phyloP scores from a whole-genome alignment of 2,888 invertebrate genomes.

The Ochropleura plecta region DNA sequence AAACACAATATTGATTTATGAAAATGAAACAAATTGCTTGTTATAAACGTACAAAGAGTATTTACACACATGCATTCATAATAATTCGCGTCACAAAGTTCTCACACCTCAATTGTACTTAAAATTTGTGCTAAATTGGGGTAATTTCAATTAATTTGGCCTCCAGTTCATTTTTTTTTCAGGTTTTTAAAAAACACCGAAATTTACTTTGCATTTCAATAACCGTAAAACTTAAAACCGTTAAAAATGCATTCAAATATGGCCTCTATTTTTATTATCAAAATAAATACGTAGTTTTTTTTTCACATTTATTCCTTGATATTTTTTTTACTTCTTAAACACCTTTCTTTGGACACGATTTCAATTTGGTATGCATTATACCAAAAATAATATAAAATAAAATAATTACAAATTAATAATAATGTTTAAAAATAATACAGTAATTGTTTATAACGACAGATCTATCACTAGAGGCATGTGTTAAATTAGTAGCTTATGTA shows the following conservation, averaged over 20 bases:
- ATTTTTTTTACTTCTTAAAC: slow-evolving; percentile 72
- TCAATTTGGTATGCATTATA: slow-evolving; percentile 79
- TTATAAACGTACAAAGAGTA: slow-evolving; percentile 63
- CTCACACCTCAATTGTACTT: slow-evolving; percentile 68
- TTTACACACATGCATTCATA: slow-evolving; percentile 65
- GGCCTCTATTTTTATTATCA: slow-evolving; percentile 79
- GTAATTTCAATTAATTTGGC: slow-evolving; percentile 74
- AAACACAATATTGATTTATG: slow-evolving; percentile 21
- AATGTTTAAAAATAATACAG: slow-evolving; percentile 62
- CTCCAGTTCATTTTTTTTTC: slow-evolving; percentile 64
- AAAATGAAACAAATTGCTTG: slow-evolving; percentile 41
- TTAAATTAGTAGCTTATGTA: slow-evolving; percentile 57
- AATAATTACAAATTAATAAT: slow-evolving; percentile 67
- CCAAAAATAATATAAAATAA: slow-evolving; percentile 73
- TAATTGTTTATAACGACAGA: slow-evolving; percentile 67
- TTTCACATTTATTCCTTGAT: slow-evolving; percentile 74
- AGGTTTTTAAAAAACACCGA: slow-evolving; percentile 78
- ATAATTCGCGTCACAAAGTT: slow-evolving; percentile 58
- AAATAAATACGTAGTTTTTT: slow-evolving; percentile 82
- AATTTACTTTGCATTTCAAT: slow-evolving; percentile 61
- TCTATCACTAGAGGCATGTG: slow-evolving; percentile 70
- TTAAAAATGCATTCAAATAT: slow-evolving; percentile 80
- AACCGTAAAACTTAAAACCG: slow-evolving; percentile 74
- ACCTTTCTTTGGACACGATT: slow-evolving; percentile 87
- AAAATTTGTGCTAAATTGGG: slow-evolving; percentile 83